Evolutionary conservation across 2,797 vertebrate genomes (phyloP).

Genomic region (Thalassophryne amazonica): DNA sequence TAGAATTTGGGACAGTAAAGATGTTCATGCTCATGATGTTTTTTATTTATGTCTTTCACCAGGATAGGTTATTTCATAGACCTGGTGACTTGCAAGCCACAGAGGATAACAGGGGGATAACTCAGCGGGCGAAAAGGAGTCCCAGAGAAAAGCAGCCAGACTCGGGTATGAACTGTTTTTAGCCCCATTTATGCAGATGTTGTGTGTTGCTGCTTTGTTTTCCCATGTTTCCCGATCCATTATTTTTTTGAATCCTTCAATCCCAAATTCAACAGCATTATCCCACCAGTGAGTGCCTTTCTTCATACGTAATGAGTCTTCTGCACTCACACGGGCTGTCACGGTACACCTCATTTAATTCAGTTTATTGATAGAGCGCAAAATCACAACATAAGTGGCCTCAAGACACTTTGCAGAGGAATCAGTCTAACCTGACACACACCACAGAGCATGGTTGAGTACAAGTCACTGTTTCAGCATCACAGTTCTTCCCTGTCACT

Average conservation of each 20-base stretch:
- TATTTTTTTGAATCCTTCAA: background rate
- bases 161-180: constrained; percentile 49
- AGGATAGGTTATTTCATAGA: constrained; percentile 83
- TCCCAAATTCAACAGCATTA: background rate
- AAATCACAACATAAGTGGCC: too few relatives aligned
- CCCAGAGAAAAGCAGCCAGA: constrained; percentile 78
- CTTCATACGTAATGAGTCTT: background rate
- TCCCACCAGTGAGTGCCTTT: background rate
- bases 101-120: constrained; percentile 77
- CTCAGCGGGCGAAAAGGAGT: constrained; percentile 87
- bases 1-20: background rate
- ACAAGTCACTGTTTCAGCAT: too few relatives aligned
- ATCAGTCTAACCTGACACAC: too few relatives aligned
- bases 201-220: background rate
- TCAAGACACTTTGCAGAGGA: too few relatives aligned
- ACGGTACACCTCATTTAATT: too few relatives aligned
- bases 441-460: too few relatives aligned
- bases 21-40: constrained; percentile 2
- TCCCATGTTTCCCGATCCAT: background rate
- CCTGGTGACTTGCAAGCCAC: constrained; percentile 73
- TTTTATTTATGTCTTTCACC: constrained; percentile 49
- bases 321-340: too few relatives aligned
- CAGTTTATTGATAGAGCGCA: too few relatives aligned
- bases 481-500: too few relatives aligned
- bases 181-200: background rate